Percentiles rank a stretch among this genome's conserved stretches.
phyloP scores from a whole-genome alignment of 2,113 vertebrate genomes.

The Bubo blakistoni region DNA sequence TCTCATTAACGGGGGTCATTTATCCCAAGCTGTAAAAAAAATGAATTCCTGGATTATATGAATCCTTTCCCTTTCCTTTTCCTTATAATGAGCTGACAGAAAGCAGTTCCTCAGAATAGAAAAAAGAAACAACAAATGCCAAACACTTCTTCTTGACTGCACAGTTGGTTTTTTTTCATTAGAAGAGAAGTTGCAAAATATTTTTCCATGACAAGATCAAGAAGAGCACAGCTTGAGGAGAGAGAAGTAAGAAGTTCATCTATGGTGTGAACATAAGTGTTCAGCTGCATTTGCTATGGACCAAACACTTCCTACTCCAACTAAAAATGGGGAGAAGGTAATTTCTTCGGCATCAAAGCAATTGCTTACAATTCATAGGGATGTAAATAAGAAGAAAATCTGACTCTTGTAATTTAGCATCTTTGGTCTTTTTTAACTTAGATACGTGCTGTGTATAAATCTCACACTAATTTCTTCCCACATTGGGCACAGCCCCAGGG shows the following conservation, averaged over 20 bases:
- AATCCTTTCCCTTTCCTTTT: background rate
- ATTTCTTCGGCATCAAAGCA: background rate
- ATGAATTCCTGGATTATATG: background rate
- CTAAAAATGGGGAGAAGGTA: background rate
- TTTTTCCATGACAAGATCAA: background rate
- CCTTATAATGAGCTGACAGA: background rate
- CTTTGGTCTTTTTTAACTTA: background rate
- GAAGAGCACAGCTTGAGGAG: background rate
- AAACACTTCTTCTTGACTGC: background rate
- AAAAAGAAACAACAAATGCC: background rate
- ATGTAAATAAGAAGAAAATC: background rate
- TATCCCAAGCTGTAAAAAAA: background rate
- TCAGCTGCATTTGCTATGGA: background rate
- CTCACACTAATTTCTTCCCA: background rate
- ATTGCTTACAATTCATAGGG: background rate
- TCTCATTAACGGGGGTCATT: background rate
- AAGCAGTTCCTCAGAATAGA: background rate
- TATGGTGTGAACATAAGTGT: background rate
- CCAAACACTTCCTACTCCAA: background rate
- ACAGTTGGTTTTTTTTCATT: background rate
- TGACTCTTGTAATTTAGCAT: background rate
- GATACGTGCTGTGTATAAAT: background rate
- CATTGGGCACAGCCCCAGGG: background rate
- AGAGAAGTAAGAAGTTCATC: background rate
- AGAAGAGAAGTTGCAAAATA: background rate